Evolutionary conservation across 2,888 invertebrate genomes (phyloP).

Genomic region (Acronicta alni): DNA sequence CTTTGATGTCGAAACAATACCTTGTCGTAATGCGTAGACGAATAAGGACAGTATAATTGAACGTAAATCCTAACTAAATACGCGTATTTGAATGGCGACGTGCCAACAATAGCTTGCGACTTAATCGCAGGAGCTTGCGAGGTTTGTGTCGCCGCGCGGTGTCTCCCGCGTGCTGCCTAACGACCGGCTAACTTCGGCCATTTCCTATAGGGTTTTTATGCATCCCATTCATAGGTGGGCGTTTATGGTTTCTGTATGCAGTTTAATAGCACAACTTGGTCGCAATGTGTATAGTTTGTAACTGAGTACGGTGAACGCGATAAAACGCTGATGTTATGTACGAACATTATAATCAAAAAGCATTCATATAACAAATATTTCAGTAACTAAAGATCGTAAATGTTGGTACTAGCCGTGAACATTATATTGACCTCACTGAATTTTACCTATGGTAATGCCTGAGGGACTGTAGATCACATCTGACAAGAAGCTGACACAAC

Average conservation of each 20-base stretch:
- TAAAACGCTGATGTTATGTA: background rate
- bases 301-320: constrained; percentile 5
- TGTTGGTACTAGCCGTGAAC: no score
- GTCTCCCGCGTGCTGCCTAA: constrained; percentile 2
- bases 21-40: constrained; percentile 10
- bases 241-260: constrained; percentile 25
- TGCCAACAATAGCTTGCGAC: constrained; percentile 25
- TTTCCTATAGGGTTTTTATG: constrained; percentile 33
- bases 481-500: no score
- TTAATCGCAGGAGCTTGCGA: constrained; percentile 13
- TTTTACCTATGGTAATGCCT: no score
- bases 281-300: constrained; percentile 15
- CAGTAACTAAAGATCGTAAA: no score
- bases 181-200: constrained; percentile 28
- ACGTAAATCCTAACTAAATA: constrained; percentile 43
- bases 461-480: no score
- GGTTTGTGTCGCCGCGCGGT: constrained; percentile 1
- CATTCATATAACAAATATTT: no score
- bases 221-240: constrained; percentile 15
- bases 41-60: constrained; percentile 41
- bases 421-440: no score
- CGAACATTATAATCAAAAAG: no score
- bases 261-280: constrained; percentile 19
- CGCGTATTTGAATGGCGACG: constrained; percentile 21
- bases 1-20: constrained; percentile 52